A percentile compares a stretch with the other conserved stretches of the same genome.
Conservation (phyloP, 2,888 invertebrate genomes). For the Spilarctia lutea region DNA sequence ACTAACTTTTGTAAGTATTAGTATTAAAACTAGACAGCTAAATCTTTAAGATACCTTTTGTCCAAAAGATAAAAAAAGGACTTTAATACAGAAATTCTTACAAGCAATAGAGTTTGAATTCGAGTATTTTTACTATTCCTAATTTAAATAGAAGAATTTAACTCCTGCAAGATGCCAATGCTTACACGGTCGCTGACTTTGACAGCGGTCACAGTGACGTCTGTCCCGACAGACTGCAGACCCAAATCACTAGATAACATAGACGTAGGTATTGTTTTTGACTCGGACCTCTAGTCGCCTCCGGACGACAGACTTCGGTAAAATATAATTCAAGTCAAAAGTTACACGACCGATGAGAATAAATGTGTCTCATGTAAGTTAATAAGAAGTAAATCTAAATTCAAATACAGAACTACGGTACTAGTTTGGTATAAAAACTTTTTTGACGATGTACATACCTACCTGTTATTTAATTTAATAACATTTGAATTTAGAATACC, state of each 20-base stretch:
- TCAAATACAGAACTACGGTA: not conserved
- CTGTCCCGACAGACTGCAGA: conserved; percentile 51
- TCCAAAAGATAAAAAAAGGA: not conserved
- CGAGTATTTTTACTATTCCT: not conserved
- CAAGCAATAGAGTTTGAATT: not conserved
- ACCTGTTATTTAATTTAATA: not conserved
- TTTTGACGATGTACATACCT: not conserved
- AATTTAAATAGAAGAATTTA: conserved; percentile 36
- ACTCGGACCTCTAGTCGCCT: conserved; percentile 25
- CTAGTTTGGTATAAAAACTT: not conserved
- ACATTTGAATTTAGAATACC: not conserved
- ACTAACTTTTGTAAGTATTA: not conserved
- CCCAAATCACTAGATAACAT: conserved; percentile 51
- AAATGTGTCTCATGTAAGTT: not conserved
- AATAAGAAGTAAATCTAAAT: not conserved
- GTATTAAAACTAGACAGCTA: not conserved
- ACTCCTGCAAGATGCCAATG: conserved; percentile 34
- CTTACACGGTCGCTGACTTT: conserved; percentile 59
- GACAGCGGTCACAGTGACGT: conserved; percentile 66
- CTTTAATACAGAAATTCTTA: not conserved
- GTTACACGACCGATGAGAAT: not conserved
- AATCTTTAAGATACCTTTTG: not conserved
- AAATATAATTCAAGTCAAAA: not conserved
- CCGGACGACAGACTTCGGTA: not conserved
- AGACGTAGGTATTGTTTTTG: conserved; percentile 45